Percentiles rank a stretch among this genome's conserved stretches.
Evolutionary conservation across 1,140 invertebrate species (phyloP).

Genomic region (Psix sp.): DNA sequence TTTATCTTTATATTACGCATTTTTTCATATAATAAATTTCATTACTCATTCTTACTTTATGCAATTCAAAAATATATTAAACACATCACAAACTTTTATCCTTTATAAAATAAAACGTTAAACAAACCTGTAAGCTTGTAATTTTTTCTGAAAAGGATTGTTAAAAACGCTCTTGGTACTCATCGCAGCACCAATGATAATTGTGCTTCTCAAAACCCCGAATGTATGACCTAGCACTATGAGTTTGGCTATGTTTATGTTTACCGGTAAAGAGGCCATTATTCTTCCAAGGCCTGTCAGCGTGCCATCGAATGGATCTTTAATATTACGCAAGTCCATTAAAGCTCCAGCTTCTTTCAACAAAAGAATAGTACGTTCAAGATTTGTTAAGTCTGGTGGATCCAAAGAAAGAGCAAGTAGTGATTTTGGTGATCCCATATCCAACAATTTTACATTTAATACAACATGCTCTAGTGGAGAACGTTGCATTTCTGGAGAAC

Average conservation of each 20-base stretch:
- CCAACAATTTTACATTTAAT: conserved; percentile 88
- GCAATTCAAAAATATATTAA: conserved; percentile 40
- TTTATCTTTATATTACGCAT: no score
- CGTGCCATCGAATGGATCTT: conserved; percentile 87
- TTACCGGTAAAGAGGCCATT: conserved; percentile 89
- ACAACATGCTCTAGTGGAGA: conserved; percentile 90
- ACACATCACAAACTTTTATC: no score
- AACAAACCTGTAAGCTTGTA: conserved; percentile 82
- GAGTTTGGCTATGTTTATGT: conserved; percentile 88
- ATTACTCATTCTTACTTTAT: neutral
- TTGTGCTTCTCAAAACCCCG: conserved; percentile 87
- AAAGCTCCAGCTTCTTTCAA: conserved; percentile 92
- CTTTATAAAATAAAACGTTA: no score
- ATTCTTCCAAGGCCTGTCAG: conserved; percentile 91
- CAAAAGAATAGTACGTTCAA: conserved; percentile 86
- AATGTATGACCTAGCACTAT: conserved; percentile 93
- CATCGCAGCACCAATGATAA: conserved; percentile 93
- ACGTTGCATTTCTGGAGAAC: conserved; percentile 86
- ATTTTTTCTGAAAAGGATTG: conserved; percentile 82
- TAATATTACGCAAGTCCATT: conserved; percentile 75
- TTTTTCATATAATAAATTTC: neutral
- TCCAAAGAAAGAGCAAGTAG: conserved; percentile 85
- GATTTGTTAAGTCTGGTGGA: conserved; percentile 90
- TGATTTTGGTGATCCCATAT: conserved; percentile 89
- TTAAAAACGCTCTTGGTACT: conserved; percentile 89